Evolutionary conservation across 2,113 vertebrate species (phyloP).

Genomic region (Apteryx mantelli): DNA sequence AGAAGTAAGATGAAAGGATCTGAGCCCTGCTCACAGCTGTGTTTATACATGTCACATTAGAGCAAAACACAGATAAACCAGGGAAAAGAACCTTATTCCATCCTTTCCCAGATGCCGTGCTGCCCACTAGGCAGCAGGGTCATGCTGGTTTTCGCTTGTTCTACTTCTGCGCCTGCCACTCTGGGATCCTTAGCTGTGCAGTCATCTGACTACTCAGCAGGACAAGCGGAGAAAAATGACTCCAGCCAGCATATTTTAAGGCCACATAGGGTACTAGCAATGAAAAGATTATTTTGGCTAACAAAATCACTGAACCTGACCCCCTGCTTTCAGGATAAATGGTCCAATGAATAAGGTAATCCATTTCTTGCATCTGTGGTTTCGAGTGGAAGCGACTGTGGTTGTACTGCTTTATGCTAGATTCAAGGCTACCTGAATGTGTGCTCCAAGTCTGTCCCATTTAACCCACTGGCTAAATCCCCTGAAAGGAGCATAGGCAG

Average conservation of each 20-base stretch:
- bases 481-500: neutral
- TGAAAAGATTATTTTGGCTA: neutral
- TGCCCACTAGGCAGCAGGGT: neutral
- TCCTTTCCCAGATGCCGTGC: neutral
- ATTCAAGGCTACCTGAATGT: neutral
- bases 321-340: neutral
- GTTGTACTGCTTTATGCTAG: neutral
- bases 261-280: neutral
- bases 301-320: neutral
- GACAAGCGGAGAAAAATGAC: neutral
- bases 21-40: neutral
- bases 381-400: neutral
- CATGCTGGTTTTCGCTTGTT: neutral
- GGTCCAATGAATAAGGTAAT: neutral
- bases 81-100: neutral
- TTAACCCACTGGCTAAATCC: neutral
- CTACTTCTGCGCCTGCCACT: neutral
- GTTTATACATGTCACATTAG: neutral
- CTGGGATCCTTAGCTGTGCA: neutral
- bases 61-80: neutral
- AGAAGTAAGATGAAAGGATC: neutral
- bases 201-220: neutral
- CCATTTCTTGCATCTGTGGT: fast-evolving
- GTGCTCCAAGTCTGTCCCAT: neutral
- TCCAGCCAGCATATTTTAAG: neutral